phyloP scores from a whole-genome alignment of 1,140 invertebrate genomes.

The Holcopasites calliopsidis region DNA sequence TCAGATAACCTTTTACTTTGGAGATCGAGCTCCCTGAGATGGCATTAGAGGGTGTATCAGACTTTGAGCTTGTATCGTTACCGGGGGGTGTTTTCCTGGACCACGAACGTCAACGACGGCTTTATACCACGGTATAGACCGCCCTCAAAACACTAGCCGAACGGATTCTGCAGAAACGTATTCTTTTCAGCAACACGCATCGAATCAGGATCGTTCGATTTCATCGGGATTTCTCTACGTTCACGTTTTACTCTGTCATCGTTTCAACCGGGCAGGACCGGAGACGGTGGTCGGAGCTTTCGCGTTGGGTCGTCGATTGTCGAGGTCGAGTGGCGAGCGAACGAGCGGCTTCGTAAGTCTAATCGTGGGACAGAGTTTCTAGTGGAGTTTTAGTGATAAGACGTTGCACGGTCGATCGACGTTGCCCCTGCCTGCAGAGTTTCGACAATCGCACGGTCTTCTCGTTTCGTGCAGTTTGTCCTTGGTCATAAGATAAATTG shows the following conservation, averaged over 20 bases:
- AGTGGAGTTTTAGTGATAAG: conserved; percentile 48
- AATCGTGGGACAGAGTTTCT: conserved; percentile 42
- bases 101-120: too few relatives aligned
- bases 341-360: conserved; percentile 46
- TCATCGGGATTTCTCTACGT: too few relatives aligned
- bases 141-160: too few relatives aligned
- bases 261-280: too few relatives aligned
- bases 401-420: conserved; percentile 36
- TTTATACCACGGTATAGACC: too few relatives aligned
- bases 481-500: conserved; percentile 52
- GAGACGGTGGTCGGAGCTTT: background rate
- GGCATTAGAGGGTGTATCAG: conserved; percentile 48
- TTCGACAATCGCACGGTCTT: conserved; percentile 29
- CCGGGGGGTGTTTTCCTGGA: background rate
- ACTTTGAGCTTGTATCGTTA: background rate
- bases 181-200: too few relatives aligned
- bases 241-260: too few relatives aligned
- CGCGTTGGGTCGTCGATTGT: conserved; percentile 41
- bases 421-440: conserved; percentile 18
- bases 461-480: conserved; percentile 23
- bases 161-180: too few relatives aligned
- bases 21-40: conserved; percentile 56
- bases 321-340: background rate
- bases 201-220: too few relatives aligned
- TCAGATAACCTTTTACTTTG: conserved; percentile 68